A percentile compares a stretch with the other conserved stretches of the same genome.
These are phyloP conservation scores for Pangasianodon gigas DNA, from an alignment of 2,113 vertebrate species.

Conservation along the genomic window DNA sequence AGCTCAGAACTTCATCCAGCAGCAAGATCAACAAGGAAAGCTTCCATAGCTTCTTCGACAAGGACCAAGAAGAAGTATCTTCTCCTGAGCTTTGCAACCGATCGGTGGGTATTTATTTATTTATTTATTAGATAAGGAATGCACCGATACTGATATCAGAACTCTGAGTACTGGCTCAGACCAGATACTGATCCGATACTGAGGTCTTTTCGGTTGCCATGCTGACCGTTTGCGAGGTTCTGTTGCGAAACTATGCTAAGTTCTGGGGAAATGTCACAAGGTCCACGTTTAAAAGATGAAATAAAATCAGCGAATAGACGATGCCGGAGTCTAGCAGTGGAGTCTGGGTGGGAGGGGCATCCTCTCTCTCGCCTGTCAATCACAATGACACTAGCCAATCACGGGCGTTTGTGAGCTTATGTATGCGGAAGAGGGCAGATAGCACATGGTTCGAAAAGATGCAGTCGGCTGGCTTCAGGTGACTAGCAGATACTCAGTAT, in stretches of 20 bases:
- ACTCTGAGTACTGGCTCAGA: background rate
- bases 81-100: slow-evolving; percentile 88
- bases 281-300: background rate
- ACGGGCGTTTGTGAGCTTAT: background rate
- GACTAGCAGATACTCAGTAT: no score
- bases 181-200: background rate
- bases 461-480: no score
- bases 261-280: background rate
- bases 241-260: background rate
- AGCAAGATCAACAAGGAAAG: slow-evolving; percentile 58
- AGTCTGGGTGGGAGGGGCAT: background rate
- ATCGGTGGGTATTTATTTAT: slow-evolving; percentile 77
- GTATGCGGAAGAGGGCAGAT: background rate
- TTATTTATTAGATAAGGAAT: background rate
- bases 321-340: background rate
- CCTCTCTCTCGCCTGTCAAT: background rate
- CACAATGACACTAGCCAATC: background rate
- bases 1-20: slow-evolving; percentile 55
- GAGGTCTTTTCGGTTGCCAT: background rate
- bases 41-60: slow-evolving; percentile 76
- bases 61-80: slow-evolving; percentile 86
- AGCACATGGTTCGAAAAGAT: no score
- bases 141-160: background rate
- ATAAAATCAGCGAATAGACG: background rate
- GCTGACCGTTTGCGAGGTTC: background rate